Evolutionary conservation across 1,140 invertebrate genomes (phyloP).

Genomic region (Pogonus chalceus): DNA sequence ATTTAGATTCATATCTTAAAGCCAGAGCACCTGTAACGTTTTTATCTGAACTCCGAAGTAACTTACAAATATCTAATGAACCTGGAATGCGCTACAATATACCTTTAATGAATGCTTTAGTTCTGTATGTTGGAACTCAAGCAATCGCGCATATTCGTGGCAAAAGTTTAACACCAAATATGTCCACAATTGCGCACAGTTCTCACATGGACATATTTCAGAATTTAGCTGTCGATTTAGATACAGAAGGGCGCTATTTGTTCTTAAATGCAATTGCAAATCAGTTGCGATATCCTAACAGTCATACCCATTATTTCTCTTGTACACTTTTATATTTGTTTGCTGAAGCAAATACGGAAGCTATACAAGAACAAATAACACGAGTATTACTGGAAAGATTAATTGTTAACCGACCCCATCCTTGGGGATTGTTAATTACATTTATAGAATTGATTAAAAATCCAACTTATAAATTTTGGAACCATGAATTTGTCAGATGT

Average conservation of each 20-base stretch:
- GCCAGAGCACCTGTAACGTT: slow-evolving; percentile 92
- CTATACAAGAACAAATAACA: slow-evolving; percentile 81
- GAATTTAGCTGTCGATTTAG: slow-evolving; percentile 93
- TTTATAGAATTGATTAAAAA: slow-evolving; percentile 99
- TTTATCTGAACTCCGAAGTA: slow-evolving; percentile 79
- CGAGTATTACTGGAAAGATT: slow-evolving; percentile 92
- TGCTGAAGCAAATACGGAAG: slow-evolving; percentile 94
- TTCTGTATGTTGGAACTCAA: slow-evolving; percentile 94
- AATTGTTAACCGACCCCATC: slow-evolving; percentile 96
- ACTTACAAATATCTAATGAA: slow-evolving; percentile 79
- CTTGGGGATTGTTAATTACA: slow-evolving; percentile 97
- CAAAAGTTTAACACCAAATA: slow-evolving; percentile 84
- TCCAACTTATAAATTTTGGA: slow-evolving; percentile 98
- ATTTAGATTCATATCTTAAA: slow-evolving; percentile 93
- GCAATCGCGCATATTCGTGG: slow-evolving; percentile 82
- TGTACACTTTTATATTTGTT: slow-evolving; percentile 94
- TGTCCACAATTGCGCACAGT: slow-evolving; percentile 92
- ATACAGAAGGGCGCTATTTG: slow-evolving; percentile 92
- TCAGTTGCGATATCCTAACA: slow-evolving; percentile 96
- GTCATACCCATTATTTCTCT: slow-evolving; percentile 99
- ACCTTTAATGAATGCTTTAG: slow-evolving; percentile 90
- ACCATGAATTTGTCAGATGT: slow-evolving; percentile 97
- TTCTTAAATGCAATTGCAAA: slow-evolving; percentile 98
- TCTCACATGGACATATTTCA: slow-evolving; percentile 99
- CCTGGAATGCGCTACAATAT: slow-evolving; percentile 91